Base-by-base conservation (phyloP, 2,113 vertebrate genomes). In the Rhegmatorhina hoffmannsi region DNA sequence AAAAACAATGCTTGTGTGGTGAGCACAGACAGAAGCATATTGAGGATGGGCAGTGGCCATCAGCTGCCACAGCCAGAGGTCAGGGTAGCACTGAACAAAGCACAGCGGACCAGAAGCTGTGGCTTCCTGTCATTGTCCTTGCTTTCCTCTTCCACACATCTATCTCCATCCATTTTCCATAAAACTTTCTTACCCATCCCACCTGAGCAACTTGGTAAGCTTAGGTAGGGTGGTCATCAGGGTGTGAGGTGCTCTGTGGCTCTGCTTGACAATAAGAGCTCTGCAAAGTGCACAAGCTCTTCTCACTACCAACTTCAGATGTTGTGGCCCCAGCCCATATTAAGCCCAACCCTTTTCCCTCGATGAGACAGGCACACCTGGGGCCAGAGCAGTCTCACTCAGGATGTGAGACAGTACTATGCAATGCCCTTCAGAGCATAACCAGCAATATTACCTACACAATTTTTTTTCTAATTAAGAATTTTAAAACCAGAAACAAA, bases 1-100 rank as follows among this genome's bases (percentile, higher is more conserved):
- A 6, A 70, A 66, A 52, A 0, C 4, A 60, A 18, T 1, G 13
- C 80, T 46, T 50, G 29, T n/a, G 44, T 17, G 15, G 12, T 0
- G 1, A 72, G 25, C 0, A 1, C 29, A 25, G 33, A 6, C 24
- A 83, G n/a, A 79, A 12, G 14, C 19, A 11, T 4, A 14, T 11
- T 0, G 3, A 73, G 26, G 34, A 63, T 3, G 10, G 29, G 38
- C n/a, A 47, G 36, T 0, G 2, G n/a, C 50, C 55, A 8, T 53
- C 46, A 66, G 83, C 24, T 13, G 4, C 46, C 28, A 15, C 0
- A 2, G 40, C 33, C 56, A 36, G 60, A 75, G 76, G 33, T 10
- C 1, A 0, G 40, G 23, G 26, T 9, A 85, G 19, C 13, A 9
- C 20, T 66, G 52, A 11, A 44, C 67, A 70, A 56, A 88, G n/a